Evolutionary conservation across 2,113 vertebrate species (phyloP).

Genomic region (Ariopsis seemanni): DNA sequence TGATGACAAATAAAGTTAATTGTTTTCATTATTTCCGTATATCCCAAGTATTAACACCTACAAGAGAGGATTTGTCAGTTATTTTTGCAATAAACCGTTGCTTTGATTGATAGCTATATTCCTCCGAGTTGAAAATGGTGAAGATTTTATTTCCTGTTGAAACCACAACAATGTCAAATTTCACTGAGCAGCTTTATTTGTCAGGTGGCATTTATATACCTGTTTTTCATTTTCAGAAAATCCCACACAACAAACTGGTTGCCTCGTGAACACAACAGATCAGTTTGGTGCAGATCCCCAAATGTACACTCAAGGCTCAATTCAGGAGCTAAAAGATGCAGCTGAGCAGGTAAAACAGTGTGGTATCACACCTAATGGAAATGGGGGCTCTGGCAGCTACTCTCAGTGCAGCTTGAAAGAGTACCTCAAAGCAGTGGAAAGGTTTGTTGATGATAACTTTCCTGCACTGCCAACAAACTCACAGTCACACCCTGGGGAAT

Average conservation of each 20-base stretch:
- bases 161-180: not conserved
- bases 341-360: conserved; percentile 17
- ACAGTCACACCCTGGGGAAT: not conserved
- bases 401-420: conserved; percentile 1
- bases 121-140: not conserved
- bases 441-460: conserved; percentile 41
- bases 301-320: not conserved
- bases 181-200: not conserved
- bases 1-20: not conserved
- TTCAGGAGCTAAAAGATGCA: not conserved
- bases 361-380: not conserved
- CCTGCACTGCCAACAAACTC: conserved; percentile 33
- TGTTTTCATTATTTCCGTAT: not conserved
- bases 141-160: not conserved
- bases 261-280: not conserved
- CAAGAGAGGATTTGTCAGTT: not conserved
- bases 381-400: not conserved
- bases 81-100: not conserved
- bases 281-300: not conserved
- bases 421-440: conserved; percentile 28
- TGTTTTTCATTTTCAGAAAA: not conserved
- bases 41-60: not conserved
- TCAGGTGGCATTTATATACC: not conserved
- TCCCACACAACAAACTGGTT: not conserved
- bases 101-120: not conserved